phyloP scores from a whole-genome alignment of 2,888 invertebrate species.

The Sarcophaga subvicina region DNA sequence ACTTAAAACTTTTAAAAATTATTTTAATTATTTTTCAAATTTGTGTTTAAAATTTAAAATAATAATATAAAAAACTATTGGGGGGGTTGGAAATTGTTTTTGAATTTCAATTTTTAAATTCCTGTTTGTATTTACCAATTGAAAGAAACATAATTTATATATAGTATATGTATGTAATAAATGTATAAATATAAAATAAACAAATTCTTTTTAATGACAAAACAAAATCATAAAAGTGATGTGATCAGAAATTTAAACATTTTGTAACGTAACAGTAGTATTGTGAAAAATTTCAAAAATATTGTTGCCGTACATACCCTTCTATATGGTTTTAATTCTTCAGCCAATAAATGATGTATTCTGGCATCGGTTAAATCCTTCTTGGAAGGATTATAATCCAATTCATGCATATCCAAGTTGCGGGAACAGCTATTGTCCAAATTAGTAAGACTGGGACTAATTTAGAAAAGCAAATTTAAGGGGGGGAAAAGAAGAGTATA shows the following conservation, averaged over 20 bases:
- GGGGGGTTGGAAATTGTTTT: too few relatives aligned
- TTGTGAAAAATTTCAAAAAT: not conserved
- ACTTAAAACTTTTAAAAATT: not conserved
- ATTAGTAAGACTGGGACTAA: constrained; percentile 92
- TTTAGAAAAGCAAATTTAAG: not conserved
- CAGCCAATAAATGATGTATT: constrained; percentile 95
- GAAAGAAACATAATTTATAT: too few relatives aligned
- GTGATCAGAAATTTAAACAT: not conserved
- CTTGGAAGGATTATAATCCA: constrained; percentile 95
- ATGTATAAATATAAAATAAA: not conserved
- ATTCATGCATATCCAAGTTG: constrained; percentile 96
- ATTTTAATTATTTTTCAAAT: too few relatives aligned
- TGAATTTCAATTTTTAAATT: too few relatives aligned
- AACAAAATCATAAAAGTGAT: constrained; percentile 10
- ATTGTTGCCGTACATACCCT: constrained; percentile 84
- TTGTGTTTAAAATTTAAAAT: too few relatives aligned
- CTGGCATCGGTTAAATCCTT: constrained; percentile 97
- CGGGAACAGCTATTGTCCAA: constrained; percentile 90
- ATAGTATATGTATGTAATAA: too few relatives aligned
- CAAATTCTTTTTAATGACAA: not conserved
- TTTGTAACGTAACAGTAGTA: too few relatives aligned
- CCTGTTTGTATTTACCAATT: too few relatives aligned
- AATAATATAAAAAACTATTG: too few relatives aligned
- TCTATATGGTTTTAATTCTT: constrained; percentile 93
- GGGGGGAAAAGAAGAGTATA: not conserved